Evolutionary conservation across 2,888 invertebrate genomes (phyloP), one percentile per base, ranked within the genome.

Genomic region (Pristionchus japonicus): DNA sequence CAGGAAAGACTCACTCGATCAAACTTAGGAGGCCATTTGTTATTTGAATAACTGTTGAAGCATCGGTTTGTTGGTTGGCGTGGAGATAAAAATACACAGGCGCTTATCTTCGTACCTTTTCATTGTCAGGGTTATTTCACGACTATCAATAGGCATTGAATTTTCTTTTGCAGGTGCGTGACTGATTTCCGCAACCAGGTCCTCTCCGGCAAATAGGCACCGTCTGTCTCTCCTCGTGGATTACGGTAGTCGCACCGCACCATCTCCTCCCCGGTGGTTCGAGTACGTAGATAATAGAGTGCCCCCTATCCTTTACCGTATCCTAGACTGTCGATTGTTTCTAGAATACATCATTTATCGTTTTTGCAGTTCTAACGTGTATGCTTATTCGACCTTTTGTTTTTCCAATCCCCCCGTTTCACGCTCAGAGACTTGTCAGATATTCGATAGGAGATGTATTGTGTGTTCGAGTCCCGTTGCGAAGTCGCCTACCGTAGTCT

Each of bases 101-200:
- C n/a, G n/a, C n/a, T n/a, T n/a, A n/a, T n/a, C n/a, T n/a, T n/a
- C n/a, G n/a, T n/a, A n/a, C n/a, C n/a, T n/a, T n/a, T n/a, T n/a
- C n/a, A n/a, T n/a, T n/a, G n/a, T n/a, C n/a, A n/a, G n/a, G n/a
- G n/a, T n/a, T n/a, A n/a, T n/a, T n/a, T n/a, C n/a, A n/a, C n/a
- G n/a, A n/a, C 52, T 52, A 52, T 52, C 23, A 23, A 17, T 9
- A 52, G 3, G 0, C 52, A 7, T 17, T 40, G 20, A 7, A n/a
- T 77, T 27, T 34, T 15, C 13, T 43, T 3, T 77, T 70, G 1
- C 70, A 86, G 86, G 40, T 86, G 86, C 70, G 86, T 86, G 49
- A 57, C 86, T 37, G 86, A 86, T 49, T 86, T 80, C 80, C 87
- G 87, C 37, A 31, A 34, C 40, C 87, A 87, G 87, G 87, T 87